These are phyloP conservation scores for Larimichthys crocea DNA, from an alignment of 2,113 vertebrate genomes.

Conservation along the genomic window DNA sequence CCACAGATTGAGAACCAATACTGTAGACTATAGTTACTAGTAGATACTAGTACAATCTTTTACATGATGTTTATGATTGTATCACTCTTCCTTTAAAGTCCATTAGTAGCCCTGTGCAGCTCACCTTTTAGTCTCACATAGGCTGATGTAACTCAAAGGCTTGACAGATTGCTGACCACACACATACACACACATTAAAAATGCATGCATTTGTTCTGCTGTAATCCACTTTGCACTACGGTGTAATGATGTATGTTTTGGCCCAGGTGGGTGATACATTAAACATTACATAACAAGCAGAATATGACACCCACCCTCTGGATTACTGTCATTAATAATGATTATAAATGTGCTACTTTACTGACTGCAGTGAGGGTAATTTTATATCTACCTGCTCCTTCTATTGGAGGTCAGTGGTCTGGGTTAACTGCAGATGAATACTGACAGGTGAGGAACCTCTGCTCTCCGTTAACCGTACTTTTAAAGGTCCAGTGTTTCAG, in stretches of 20 bases:
- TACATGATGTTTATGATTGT: not conserved
- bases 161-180: not conserved
- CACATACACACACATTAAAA: not conserved
- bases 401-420: not conserved
- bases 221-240: not conserved
- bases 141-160: not conserved
- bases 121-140: not conserved
- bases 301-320: conserved; percentile 10
- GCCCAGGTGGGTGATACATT: conserved; percentile 9
- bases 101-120: not conserved
- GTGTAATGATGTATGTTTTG: not conserved
- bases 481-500: too few relatives aligned
- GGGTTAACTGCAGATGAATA: not conserved
- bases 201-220: not conserved
- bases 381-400: not conserved
- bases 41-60: not conserved
- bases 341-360: not conserved
- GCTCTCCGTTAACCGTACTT: not conserved
- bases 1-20: too few relatives aligned
- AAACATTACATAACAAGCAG: conserved; percentile 18
- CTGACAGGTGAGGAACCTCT: not conserved
- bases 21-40: not conserved
- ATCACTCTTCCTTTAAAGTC: not conserved
- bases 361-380: not conserved
- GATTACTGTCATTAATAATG: not conserved